A percentile compares a stretch with the other conserved stretches of the same genome.
Evolutionary conservation across 2,113 vertebrate genomes (phyloP).

Genomic region (Turdus rufiventris): DNA sequence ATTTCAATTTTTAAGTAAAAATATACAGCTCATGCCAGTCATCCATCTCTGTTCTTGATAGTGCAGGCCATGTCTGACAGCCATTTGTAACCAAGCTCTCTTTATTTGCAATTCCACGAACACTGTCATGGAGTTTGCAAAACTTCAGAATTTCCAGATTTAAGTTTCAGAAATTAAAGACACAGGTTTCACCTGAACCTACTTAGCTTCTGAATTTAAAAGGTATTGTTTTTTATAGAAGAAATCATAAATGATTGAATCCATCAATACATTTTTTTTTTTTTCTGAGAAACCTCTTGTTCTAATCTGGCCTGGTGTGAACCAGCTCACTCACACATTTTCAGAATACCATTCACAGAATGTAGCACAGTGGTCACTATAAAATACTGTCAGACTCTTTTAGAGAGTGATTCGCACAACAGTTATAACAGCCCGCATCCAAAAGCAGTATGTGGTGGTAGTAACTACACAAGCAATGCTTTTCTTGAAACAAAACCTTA

Average conservation of each 20-base stretch:
- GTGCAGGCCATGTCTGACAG: background rate
- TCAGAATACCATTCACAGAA: background rate
- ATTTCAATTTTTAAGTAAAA: background rate
- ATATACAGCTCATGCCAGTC: background rate
- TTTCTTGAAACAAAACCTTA: background rate
- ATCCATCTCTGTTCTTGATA: background rate
- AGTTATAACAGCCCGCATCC: background rate
- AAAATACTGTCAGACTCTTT: background rate
- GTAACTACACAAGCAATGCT: background rate
- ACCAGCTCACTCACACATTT: background rate
- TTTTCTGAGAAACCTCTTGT: background rate
- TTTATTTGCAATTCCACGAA: background rate
- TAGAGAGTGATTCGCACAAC: background rate
- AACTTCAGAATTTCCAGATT: background rate
- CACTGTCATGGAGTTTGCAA: background rate
- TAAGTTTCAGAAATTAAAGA: background rate
- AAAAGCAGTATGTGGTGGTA: background rate
- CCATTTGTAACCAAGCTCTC: background rate
- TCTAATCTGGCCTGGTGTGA: background rate
- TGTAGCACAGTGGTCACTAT: background rate
- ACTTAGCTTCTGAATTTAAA: background rate
- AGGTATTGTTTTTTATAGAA: background rate
- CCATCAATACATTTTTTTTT: background rate
- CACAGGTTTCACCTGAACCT: background rate
- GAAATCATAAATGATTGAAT: background rate